phyloP scores from a whole-genome alignment of 2,888 invertebrate genomes.

The Pammene fasciana region DNA sequence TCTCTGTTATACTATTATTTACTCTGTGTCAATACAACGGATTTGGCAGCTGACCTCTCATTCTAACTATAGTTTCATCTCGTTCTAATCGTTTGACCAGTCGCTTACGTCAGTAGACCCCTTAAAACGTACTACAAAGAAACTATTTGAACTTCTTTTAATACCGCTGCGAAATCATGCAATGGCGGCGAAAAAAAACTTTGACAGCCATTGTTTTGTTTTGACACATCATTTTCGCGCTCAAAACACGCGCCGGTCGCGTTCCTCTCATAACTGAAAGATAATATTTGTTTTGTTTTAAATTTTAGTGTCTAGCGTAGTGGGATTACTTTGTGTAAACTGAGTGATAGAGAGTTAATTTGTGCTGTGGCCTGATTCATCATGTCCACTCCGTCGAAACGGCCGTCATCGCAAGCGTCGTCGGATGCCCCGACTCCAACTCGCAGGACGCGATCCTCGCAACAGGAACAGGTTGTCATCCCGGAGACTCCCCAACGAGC shows the following conservation, averaged over 20 bases:
- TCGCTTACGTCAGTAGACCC: too few relatives aligned
- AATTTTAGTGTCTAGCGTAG: not conserved
- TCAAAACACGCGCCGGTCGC: conserved; percentile 37
- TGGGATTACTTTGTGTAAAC: conserved; percentile 1
- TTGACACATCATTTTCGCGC: conserved; percentile 34
- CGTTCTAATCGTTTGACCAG: too few relatives aligned
- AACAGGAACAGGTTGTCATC: conserved; percentile 75
- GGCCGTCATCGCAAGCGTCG: conserved; percentile 73
- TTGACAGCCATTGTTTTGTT: conserved; percentile 9
- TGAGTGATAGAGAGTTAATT: not conserved
- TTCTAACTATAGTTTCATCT: too few relatives aligned
- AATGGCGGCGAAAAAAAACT: not conserved
- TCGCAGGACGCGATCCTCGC: conserved; percentile 71
- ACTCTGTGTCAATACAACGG: too few relatives aligned
- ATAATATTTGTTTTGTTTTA: conserved; percentile 4
- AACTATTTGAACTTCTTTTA: conserved; percentile 12
- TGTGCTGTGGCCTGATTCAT: conserved; percentile 38
- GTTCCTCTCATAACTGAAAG: not conserved
- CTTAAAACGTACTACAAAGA: too few relatives aligned
- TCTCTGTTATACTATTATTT: too few relatives aligned
- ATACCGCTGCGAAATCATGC: not conserved
- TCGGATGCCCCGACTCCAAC: conserved; percentile 78
- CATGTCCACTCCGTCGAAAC: conserved; percentile 77
- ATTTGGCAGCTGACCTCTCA: too few relatives aligned
- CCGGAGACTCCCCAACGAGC: conserved; percentile 80